phyloP scores from a whole-genome alignment of 1,140 invertebrate species.

The Lineus longissimus region DNA sequence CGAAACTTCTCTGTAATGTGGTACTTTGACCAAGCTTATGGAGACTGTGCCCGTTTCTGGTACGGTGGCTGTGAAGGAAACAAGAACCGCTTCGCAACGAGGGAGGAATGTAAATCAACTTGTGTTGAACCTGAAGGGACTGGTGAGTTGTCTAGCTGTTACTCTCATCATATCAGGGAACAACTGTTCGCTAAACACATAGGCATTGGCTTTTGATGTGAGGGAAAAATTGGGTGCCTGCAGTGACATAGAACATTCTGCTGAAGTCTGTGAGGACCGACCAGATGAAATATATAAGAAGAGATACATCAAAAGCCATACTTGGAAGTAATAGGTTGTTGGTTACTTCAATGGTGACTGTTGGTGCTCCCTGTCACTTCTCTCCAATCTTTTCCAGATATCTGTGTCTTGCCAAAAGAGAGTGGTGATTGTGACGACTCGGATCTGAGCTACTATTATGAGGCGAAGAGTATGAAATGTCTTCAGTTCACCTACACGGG shows the following conservation, averaged over 20 bases:
- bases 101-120: neutral
- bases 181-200: too few species aligned
- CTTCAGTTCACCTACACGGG: conserved; percentile 49
- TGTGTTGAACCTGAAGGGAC: neutral
- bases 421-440: conserved; percentile 62
- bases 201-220: too few species aligned
- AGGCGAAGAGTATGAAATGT: conserved; percentile 33
- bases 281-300: too few species aligned
- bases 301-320: too few species aligned
- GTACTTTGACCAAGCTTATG: neutral
- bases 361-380: too few species aligned
- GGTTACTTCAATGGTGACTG: too few species aligned
- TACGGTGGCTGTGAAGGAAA: conserved; percentile 25
- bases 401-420: conserved; percentile 56
- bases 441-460: conserved; percentile 35
- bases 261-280: too few species aligned
- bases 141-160: neutral
- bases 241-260: too few species aligned
- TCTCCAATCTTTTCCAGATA: neutral
- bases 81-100: conserved; percentile 16
- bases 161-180: too few species aligned
- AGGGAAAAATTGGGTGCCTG: too few species aligned
- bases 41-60: conserved; percentile 18
- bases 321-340: too few species aligned
- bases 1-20: conserved; percentile 4